Base-by-base conservation (phyloP, 1,140 invertebrate genomes). In the Sycophaga agraensis region DNA sequence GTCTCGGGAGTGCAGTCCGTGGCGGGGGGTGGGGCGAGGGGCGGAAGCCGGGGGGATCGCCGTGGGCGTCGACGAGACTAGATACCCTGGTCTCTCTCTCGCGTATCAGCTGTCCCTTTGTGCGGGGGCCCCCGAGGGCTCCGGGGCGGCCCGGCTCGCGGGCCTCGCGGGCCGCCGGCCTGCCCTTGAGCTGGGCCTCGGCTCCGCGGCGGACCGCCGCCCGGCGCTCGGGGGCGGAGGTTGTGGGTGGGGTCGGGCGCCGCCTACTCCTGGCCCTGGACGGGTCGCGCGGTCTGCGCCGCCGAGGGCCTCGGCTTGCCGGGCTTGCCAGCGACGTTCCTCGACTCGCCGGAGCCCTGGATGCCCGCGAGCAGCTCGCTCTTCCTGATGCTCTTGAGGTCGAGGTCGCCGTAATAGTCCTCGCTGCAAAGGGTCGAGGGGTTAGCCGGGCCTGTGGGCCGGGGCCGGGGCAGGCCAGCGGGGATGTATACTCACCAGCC, bases 401-500 rank as follows among this genome's bases (percentile, higher is more conserved):
- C 92, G 85, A 95, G 80, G 80, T 95, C 93, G 68, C 93, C 93
- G 75, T 96, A 96, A 87, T 96, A 96, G 86, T 96, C 92, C 86
- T 95, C 93, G 86, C 93, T 93, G 87, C 81, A 82, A 85, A 40
- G 7, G 3, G 7, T n/a, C 7, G 26, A 24, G 45, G 45, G 2
- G 16, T 16, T 6, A 31, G 28, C 4, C n/a, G n/a, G n/a, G n/a
- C n/a, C n/a, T n/a, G n/a, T n/a, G n/a, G n/a, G n/a, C n/a, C n/a
- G n/a, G n/a, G n/a, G n/a, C n/a, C n/a, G n/a, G n/a, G n/a, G n/a
- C n/a, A n/a, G n/a, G n/a, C n/a, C n/a, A n/a, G n/a, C n/a, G n/a
- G n/a, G n/a, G n/a, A n/a, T n/a, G n/a, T n/a, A n/a, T n/a, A 86
- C 92, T 92, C 82, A 96, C 93, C 93, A 96, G 87, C 93, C 93